These are phyloP conservation scores for Sorex maritimensis DNA, from an alignment of 2,797 vertebrate species.

Conservation along the genomic window DNA sequence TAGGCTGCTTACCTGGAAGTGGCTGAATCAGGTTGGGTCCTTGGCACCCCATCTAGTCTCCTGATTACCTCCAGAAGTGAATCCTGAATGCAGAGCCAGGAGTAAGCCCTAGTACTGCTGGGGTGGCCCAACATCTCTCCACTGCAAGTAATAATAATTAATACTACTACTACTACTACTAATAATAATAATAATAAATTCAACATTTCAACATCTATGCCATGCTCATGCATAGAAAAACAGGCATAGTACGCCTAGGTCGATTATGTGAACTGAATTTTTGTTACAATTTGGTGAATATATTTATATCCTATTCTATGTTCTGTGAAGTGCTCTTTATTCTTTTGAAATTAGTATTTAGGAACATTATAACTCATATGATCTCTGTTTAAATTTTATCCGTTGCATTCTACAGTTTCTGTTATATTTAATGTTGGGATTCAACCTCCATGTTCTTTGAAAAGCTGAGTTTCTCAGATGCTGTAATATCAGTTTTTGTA, in stretches of 20 bases:
- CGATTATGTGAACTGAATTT: neutral
- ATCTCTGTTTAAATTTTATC: neutral
- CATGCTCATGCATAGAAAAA: neutral
- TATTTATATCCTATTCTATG: neutral
- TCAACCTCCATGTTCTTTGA: neutral
- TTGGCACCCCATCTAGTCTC: too few relatives aligned
- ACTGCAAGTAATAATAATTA: too few relatives aligned
- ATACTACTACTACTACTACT: too few relatives aligned
- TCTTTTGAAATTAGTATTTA: neutral
- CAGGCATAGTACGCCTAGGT: neutral
- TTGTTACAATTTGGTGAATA: slow-evolving; percentile 6
- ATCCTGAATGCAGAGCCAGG: too few relatives aligned
- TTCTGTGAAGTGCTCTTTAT: neutral
- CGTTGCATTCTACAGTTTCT: neutral
- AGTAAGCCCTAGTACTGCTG: too few relatives aligned
- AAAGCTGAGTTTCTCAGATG: neutral
- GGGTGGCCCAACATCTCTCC: too few relatives aligned
- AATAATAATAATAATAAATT: neutral
- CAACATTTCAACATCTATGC: neutral
- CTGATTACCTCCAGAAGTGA: too few relatives aligned
- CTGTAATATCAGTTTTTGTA: neutral
- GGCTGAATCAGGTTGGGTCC: too few relatives aligned
- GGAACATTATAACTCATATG: neutral
- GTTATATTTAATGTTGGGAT: neutral
- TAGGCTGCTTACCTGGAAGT: too few relatives aligned